Percentiles rank a stretch among this genome's conserved stretches.
phyloP scores from a whole-genome alignment of 1,140 invertebrate species.

The Whitmania pigra region DNA sequence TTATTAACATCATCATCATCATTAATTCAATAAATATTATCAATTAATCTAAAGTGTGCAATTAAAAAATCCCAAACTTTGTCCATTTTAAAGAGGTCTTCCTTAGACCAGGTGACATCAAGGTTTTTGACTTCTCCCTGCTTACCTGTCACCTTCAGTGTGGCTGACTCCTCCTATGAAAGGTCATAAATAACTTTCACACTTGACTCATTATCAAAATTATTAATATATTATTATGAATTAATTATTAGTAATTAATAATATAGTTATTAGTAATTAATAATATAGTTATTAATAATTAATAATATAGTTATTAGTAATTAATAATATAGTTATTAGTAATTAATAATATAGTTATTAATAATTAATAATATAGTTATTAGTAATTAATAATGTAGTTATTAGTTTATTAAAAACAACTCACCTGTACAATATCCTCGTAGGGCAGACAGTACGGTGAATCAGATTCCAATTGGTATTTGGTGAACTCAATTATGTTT shows the following conservation, averaged over 20 bases:
- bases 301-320: neutral
- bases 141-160: constrained; percentile 32
- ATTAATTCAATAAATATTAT: neutral
- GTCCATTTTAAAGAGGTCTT: constrained; percentile 33
- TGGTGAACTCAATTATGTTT: constrained; percentile 35
- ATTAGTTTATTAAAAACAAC: neutral
- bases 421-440: constrained; percentile 33
- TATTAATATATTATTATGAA: too few species aligned
- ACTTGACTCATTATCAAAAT: too few species aligned
- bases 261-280: neutral
- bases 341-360: neutral
- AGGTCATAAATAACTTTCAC: neutral
- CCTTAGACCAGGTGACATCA: constrained; percentile 34
- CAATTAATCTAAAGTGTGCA: neutral
- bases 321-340: neutral
- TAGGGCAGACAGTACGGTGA: constrained; percentile 33
- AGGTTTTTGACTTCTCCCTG: constrained; percentile 30
- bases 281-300: neutral
- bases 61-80: constrained; percentile 23
- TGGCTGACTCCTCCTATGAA: constrained; percentile 31
- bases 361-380: neutral
- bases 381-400: neutral
- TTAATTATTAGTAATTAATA: too few species aligned
- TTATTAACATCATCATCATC: constrained; percentile 12
- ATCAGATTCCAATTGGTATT: constrained; percentile 36